phyloP scores from a whole-genome alignment of 2,113 vertebrate genomes.

The Megaceryle torquata region DNA sequence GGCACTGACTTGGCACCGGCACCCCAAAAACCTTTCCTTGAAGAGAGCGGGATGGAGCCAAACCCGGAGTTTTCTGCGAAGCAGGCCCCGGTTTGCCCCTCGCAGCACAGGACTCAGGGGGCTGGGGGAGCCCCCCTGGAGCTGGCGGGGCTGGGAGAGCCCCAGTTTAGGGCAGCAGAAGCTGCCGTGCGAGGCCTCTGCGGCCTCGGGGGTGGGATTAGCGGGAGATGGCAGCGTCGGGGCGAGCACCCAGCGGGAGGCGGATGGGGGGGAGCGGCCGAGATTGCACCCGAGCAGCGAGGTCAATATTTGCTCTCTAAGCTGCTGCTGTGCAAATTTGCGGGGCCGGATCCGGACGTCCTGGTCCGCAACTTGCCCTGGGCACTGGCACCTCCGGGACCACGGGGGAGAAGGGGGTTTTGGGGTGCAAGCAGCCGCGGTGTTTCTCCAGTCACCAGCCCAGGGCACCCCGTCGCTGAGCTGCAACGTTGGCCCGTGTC shows the following conservation, averaged over 20 bases:
- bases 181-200: fast-evolving
- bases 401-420: not conserved
- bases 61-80: not conserved
- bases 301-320: conserved; percentile 47
- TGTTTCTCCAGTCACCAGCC: not conserved
- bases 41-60: too few species aligned
- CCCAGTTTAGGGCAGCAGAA: not conserved
- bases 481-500: not conserved
- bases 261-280: not conserved
- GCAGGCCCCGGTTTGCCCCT: not conserved
- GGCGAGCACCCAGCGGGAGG: not conserved
- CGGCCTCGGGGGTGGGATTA: not conserved
- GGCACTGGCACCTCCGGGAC: not conserved
- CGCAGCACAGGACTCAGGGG: too few species aligned
- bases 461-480: fast-evolving
- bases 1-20: not conserved
- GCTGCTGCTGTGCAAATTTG: not conserved
- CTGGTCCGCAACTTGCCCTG: not conserved
- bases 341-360: fast-evolving
- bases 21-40: not conserved
- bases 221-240: not conserved
- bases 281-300: not conserved
- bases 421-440: not conserved
- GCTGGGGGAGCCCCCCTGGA: too few species aligned
- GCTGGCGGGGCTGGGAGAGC: not conserved